Evolutionary conservation across 2,888 invertebrate genomes (phyloP), one percentile per base, ranked within the genome.

Genomic region (Belgica antarctica): DNA sequence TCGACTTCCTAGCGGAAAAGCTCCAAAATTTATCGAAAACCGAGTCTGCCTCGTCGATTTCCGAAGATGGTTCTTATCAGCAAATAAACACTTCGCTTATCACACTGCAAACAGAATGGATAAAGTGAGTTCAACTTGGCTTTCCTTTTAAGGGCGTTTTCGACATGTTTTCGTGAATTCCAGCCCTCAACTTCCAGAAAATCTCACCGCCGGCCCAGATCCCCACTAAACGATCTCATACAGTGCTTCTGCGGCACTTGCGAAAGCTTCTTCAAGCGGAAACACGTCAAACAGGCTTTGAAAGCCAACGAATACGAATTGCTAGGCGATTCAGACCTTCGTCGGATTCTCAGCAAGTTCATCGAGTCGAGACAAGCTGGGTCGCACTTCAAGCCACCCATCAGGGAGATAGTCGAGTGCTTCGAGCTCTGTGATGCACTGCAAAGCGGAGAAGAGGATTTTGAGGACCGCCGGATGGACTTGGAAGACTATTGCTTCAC

Each of bases 221-320:
- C 63, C 27, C 63, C 63, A 41, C 19, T 65, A 12, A 19, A 65
- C 15, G 68, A 47, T 52, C 17, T 68, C 1, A 70, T 70, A 12
- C 59, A 70, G 41, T 70, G 70, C 15, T 70, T 70, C 19, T 70
- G 70, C 22, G 46, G 46, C 2, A 41, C 25, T 5, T 70, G 70
- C n/a, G 41, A 70, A 19, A 41, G 34, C 34, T 59, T n/a, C n/a
- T 66, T 68, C 25, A 68, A 68, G 15, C 52, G 68, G 4, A 57
- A 52, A 52, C 10, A 1, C n/a, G 59, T 70, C 0, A 34, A 61
- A 5, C 47, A 61, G 28, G 61, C 61, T 3, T 19, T 70, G n/a
- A 59, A 61, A 41, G 41, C 61, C 10, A 70, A 70, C n/a, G 70
- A 34, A 4, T 17, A 36, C 22, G 59, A 24, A 27, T 3, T 70